Percentiles rank a stretch among this genome's conserved stretches.
phyloP scores from a whole-genome alignment of 2,888 invertebrate species.

The Acronicta aceris region DNA sequence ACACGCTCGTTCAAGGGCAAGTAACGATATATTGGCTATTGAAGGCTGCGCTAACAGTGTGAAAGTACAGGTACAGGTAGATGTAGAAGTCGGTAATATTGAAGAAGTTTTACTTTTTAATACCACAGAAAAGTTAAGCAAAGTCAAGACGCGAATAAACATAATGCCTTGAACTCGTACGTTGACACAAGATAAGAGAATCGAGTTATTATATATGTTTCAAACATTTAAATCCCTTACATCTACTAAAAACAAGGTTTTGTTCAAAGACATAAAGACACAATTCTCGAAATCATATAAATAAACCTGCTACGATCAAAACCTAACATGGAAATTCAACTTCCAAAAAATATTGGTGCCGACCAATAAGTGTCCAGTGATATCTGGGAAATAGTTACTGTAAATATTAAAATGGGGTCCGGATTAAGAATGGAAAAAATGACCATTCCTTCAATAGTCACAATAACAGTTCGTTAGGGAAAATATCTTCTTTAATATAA shows the following conservation, averaged over 20 bases:
- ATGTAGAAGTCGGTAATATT: constrained; percentile 25
- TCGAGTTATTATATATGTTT: no score
- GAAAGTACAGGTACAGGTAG: constrained; percentile 30
- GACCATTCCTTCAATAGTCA: neutral
- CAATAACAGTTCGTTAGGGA: neutral
- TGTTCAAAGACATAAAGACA: no score
- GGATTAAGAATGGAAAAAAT: neutral
- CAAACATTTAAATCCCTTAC: no score
- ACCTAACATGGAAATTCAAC: no score
- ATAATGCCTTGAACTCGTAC: no score
- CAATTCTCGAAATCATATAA: no score
- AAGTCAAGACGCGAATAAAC: neutral
- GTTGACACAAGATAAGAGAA: no score
- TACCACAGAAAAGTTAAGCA: neutral
- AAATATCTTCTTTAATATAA: neutral
- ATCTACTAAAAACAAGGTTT: no score
- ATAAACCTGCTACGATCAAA: no score
- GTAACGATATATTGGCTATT: constrained; percentile 48
- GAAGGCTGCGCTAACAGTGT: constrained; percentile 43
- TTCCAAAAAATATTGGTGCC: no score
- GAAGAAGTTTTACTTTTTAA: constrained; percentile 7
- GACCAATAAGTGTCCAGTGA: neutral
- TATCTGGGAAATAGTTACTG: neutral
- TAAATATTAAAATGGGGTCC: neutral
- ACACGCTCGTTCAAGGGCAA: constrained; percentile 58